Evolutionary conservation across 2,797 vertebrate genomes (phyloP).

Genomic region (Melopsittacus undulatus): DNA sequence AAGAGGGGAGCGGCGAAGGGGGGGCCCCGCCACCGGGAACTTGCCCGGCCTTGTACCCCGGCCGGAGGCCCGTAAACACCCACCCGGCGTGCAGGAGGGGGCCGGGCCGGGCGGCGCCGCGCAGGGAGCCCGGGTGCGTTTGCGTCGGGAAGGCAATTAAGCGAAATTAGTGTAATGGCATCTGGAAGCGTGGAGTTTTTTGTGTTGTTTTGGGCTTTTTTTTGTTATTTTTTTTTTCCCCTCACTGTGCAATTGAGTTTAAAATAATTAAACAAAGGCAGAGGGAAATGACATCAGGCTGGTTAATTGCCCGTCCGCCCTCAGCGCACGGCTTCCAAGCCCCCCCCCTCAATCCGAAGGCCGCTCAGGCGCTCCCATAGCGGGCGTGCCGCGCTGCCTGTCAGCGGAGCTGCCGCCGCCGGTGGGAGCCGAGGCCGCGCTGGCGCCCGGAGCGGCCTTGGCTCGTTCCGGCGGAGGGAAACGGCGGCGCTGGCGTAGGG

Average conservation of each 20-base stretch:
- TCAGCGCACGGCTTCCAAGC: not conserved
- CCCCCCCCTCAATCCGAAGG: not conserved
- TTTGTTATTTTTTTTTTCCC: not conserved
- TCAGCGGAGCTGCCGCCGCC: not conserved
- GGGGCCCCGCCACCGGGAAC: not conserved
- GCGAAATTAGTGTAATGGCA: not conserved
- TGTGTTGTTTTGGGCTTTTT: not conserved
- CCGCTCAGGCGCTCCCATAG: not conserved
- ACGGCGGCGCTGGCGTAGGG: not conserved
- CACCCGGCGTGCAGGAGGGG: not conserved
- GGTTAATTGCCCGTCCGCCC: not conserved
- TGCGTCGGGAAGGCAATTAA: not conserved
- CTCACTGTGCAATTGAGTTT: not conserved
- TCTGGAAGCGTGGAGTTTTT: not conserved
- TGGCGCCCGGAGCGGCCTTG: not conserved
- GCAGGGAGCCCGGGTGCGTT: not conserved
- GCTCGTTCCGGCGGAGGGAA: conserved; percentile 35
- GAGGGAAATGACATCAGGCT: conserved; percentile 34
- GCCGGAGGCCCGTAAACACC: not conserved
- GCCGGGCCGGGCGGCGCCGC: conserved; percentile 16
- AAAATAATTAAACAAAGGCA: conserved; percentile 53
- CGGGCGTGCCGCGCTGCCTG: not conserved
- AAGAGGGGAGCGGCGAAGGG: not conserved
- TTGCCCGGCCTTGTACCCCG: not conserved
- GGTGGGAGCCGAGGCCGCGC: conserved; percentile 13